phyloP scores from a whole-genome alignment of 2,797 vertebrate species.

The Gila robusta region DNA sequence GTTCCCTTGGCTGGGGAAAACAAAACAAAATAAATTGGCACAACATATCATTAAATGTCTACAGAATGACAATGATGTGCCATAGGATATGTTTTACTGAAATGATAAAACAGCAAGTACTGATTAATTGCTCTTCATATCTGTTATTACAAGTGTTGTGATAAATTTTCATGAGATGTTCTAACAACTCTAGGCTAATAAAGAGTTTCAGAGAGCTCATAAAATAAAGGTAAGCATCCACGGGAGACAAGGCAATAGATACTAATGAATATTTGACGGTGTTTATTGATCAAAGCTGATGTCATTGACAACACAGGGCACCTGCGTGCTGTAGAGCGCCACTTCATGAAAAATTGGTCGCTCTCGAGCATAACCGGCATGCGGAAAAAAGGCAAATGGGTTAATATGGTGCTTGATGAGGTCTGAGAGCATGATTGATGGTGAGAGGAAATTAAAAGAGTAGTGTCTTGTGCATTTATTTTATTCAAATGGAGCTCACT shows the following conservation, averaged over 20 bases:
- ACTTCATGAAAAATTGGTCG: conserved; percentile 21
- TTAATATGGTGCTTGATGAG: conserved; percentile 32
- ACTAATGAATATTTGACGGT: conserved; percentile 28
- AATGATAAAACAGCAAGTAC: conserved; percentile 2
- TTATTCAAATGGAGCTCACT: not conserved
- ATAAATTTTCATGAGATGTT: conserved; percentile 19
- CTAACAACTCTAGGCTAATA: conserved; percentile 38
- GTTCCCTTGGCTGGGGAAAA: conserved; percentile 51
- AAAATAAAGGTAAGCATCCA: conserved; percentile 45
- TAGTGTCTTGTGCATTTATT: conserved; percentile 14
- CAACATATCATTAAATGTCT: conserved; percentile 28
- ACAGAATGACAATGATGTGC: conserved; percentile 14
- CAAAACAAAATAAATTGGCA: conserved; percentile 36
- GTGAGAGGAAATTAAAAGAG: not conserved
- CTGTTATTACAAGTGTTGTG: conserved; percentile 10
- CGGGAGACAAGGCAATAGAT: conserved; percentile 19
- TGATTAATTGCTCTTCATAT: conserved; percentile 33
- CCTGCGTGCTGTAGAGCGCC: not conserved
- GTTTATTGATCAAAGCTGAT: conserved; percentile 42
- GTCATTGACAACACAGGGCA: conserved; percentile 1
- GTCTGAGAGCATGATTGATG: conserved; percentile 29
- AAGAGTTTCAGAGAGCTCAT: conserved; percentile 22
- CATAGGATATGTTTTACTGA: conserved; percentile 24
- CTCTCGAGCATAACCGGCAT: conserved; percentile 14
- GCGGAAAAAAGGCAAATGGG: conserved; percentile 23